Conservation (phyloP, 1,140 invertebrate species). For the Drosophila virilis region DNA sequence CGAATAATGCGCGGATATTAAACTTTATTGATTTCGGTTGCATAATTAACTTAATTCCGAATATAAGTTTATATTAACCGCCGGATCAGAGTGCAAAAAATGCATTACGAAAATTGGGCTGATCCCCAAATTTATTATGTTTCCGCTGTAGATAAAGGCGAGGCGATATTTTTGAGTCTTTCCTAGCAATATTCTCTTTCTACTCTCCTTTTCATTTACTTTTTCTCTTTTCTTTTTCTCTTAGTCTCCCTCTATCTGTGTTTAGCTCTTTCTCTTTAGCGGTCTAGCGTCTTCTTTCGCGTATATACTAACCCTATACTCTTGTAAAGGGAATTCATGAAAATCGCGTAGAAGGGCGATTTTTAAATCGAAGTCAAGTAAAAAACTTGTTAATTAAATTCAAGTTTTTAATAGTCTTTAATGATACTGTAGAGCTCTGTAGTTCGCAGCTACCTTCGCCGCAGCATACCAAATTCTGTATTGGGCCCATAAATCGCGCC, state of each 20-base stretch:
- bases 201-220: not conserved
- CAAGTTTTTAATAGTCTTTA: not conserved
- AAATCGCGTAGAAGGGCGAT: no score
- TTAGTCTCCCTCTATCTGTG: not conserved
- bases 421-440: not conserved
- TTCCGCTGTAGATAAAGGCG: not conserved
- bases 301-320: no score
- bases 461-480: conserved; percentile 2
- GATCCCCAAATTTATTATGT: not conserved
- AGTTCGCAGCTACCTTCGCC: conserved; percentile 11
- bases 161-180: not conserved
- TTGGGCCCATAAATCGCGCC: conserved; percentile 53
- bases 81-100: conserved; percentile 31
- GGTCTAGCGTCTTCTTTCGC: no score
- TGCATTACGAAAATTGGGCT: conserved; percentile 25
- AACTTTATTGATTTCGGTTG: conserved; percentile 80
- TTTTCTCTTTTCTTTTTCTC: not conserved
- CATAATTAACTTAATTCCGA: conserved; percentile 66
- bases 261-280: no score
- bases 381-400: no score
- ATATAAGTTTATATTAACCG: conserved; percentile 65
- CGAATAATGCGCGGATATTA: conserved; percentile 64
- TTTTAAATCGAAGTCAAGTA: no score
- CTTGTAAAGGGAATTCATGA: no score
- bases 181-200: no score